phyloP scores from a whole-genome alignment of 2,113 vertebrate species.

The Plecotus auritus region DNA sequence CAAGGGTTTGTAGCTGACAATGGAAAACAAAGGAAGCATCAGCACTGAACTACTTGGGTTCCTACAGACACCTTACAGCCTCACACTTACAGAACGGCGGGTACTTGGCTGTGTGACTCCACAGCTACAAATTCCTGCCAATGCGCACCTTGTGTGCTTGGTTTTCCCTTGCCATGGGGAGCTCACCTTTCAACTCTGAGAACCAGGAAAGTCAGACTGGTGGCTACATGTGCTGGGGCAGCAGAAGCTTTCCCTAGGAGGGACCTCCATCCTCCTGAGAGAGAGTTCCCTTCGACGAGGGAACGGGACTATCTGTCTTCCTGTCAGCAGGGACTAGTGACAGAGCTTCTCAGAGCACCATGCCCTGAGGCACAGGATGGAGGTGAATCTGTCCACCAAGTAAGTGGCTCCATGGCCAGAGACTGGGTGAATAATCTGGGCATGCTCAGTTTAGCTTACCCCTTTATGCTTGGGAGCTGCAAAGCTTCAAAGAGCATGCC shows the following conservation, averaged over 20 bases:
- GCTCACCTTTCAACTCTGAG: background rate
- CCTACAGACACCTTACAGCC: background rate
- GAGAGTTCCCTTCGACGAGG: background rate
- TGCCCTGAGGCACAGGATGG: background rate
- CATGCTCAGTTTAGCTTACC: background rate
- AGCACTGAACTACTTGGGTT: background rate
- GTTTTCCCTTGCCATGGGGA: background rate
- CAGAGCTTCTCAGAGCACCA: background rate
- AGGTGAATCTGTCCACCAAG: background rate
- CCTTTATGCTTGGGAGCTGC: background rate
- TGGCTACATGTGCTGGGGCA: background rate
- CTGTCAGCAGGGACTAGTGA: background rate
- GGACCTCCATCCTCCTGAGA: background rate
- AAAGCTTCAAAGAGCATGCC: background rate
- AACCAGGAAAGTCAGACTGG: background rate
- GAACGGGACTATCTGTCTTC: background rate
- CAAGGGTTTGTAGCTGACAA: conserved; percentile 77
- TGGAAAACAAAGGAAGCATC: background rate
- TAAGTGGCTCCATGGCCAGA: background rate
- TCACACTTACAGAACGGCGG: accelerated
- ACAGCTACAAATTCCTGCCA: background rate
- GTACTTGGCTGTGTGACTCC: no score
- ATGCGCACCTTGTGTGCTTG: no score
- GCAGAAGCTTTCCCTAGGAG: background rate
- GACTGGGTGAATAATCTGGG: background rate